Evolutionary conservation across 2,113 vertebrate genomes (phyloP).

Genomic region (Myxocyprinus asiaticus): DNA sequence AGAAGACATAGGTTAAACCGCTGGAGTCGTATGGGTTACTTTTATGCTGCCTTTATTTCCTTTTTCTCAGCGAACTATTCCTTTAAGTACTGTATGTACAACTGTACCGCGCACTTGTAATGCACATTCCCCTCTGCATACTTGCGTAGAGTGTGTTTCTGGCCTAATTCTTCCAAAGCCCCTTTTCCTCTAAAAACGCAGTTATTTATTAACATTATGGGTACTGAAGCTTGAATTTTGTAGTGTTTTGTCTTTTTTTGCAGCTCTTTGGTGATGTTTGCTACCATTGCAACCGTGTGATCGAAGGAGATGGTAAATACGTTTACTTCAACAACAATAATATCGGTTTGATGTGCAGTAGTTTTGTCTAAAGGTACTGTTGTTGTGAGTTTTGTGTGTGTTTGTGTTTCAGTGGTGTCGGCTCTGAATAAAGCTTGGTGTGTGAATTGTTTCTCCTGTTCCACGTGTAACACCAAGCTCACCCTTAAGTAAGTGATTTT

Average conservation of each 20-base stretch:
- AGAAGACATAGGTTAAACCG: too few relatives aligned
- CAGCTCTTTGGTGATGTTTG: conserved; percentile 98
- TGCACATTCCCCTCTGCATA: too few relatives aligned
- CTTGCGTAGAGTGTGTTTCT: too few relatives aligned
- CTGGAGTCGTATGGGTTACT: too few relatives aligned
- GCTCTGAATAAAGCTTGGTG: conserved; percentile 99
- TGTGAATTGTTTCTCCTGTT: conserved; percentile 96
- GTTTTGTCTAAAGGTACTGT: neutral
- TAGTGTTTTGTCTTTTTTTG: neutral
- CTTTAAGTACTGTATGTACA: too few relatives aligned
- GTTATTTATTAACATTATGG: neutral
- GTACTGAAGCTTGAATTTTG: neutral
- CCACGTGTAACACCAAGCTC: conserved; percentile 97
- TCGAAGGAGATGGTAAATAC: conserved; percentile 95
- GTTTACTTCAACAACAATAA: conserved; percentile 8
- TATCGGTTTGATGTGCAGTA: neutral
- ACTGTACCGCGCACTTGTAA: too few relatives aligned
- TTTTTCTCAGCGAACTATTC: too few relatives aligned
- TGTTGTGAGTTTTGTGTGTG: neutral
- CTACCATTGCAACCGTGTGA: conserved; percentile 98
- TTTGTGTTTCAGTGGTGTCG: conserved; percentile 84
- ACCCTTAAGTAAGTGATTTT: conserved; percentile 94
- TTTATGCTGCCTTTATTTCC: too few relatives aligned
- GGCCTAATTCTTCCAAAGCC: too few relatives aligned
- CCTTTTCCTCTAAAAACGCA: neutral